phyloP scores from a whole-genome alignment of 2,113 vertebrate species.

The Speoplatyrhinus poulsoni region DNA sequence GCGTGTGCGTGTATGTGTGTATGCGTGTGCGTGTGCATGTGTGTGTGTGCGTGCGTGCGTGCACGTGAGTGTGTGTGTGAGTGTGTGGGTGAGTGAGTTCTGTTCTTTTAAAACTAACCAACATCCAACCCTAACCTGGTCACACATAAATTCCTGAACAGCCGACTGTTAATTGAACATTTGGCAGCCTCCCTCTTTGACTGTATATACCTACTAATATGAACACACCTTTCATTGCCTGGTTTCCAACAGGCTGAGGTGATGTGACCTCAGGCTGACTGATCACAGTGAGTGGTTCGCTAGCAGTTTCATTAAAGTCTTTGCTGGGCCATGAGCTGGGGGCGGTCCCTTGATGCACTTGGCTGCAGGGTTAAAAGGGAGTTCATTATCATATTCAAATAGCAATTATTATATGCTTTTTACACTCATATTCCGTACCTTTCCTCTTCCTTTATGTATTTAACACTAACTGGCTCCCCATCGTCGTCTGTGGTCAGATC shows the following conservation, averaged over 20 bases:
- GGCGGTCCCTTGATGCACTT: constrained; percentile 38
- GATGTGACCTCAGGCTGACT: constrained; percentile 66
- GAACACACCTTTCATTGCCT: constrained; percentile 78
- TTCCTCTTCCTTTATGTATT: constrained; percentile 50
- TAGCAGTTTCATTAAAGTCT: constrained; percentile 42
- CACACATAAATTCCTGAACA: too few species aligned
- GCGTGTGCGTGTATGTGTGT: too few species aligned
- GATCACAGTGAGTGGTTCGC: constrained; percentile 65
- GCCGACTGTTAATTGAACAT: too few species aligned
- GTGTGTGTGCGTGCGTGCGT: background rate
- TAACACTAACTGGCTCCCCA: constrained; percentile 23
- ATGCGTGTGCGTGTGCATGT: background rate
- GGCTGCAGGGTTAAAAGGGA: constrained; percentile 35
- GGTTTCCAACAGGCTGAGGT: constrained; percentile 66
- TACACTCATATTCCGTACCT: constrained; percentile 50
- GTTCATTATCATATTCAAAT: background rate
- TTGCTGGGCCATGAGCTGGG: constrained; percentile 20
- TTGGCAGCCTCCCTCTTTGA: too few species aligned
- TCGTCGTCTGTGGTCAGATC: constrained; percentile 57
- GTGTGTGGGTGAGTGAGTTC: too few species aligned
- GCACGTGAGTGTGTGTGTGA: too few species aligned
- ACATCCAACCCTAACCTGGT: too few species aligned
- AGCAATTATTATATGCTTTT: background rate
- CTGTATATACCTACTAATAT: background rate
- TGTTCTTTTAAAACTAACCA: too few species aligned